These are phyloP conservation scores for Linepithema humile DNA, from an alignment of 1,140 invertebrate species.

Conservation along the genomic window DNA sequence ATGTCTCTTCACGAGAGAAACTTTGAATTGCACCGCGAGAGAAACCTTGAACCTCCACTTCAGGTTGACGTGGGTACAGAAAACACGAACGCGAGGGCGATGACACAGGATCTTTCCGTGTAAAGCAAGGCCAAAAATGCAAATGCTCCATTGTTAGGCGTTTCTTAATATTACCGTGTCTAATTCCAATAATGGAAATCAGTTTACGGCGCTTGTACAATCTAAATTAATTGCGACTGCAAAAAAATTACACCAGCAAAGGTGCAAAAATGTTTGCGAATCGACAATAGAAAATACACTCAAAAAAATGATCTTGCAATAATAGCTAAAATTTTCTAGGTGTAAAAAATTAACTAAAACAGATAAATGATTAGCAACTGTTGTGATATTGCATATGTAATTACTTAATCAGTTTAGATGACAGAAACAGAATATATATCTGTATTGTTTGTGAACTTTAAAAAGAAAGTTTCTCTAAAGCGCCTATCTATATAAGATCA, in stretches of 20 bases:
- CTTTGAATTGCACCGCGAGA: neutral
- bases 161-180: neutral
- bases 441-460: too few species aligned
- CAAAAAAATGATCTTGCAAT: too few species aligned
- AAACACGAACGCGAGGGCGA: conserved; percentile 14
- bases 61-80: neutral
- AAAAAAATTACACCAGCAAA: neutral
- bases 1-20: neutral
- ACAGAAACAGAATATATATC: too few species aligned
- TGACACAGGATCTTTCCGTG: neutral
- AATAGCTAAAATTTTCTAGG: too few species aligned
- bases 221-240: neutral
- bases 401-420: too few species aligned
- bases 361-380: too few species aligned
- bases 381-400: too few species aligned
- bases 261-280: neutral
- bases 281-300: neutral
- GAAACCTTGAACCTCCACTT: conserved; percentile 37
- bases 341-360: too few species aligned
- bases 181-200: neutral
- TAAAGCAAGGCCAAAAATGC: neutral
- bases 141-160: neutral
- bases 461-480: too few species aligned
- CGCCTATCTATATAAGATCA: too few species aligned
- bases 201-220: neutral